Conservation (phyloP, 1,140 invertebrate genomes). For the Trinorchestia longiramus region DNA sequence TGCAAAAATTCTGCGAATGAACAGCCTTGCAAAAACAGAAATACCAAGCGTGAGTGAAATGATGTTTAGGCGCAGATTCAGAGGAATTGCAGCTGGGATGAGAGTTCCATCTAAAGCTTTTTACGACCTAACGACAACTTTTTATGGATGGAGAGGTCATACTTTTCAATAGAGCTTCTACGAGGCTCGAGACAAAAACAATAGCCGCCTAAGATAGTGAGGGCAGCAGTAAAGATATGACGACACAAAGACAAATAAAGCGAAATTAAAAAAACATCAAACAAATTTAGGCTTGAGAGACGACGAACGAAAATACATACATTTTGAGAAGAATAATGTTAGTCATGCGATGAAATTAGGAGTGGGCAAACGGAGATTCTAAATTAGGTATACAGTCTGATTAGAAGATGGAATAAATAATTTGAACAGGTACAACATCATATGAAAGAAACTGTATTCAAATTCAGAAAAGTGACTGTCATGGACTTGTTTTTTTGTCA, state of each 20-base stretch:
- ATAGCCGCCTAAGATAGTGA: neutral
- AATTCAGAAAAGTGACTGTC: neutral
- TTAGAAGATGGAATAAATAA: neutral
- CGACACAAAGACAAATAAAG: neutral
- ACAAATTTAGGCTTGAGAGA: neutral
- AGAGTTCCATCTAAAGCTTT: constrained; percentile 40
- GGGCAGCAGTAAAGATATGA: neutral
- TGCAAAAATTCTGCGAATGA: neutral
- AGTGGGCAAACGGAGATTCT: neutral
- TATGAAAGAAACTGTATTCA: neutral
- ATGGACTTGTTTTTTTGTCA: too few species aligned
- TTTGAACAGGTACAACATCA: neutral
- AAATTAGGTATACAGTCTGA: neutral
- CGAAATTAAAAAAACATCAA: neutral
- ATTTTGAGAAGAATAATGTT: neutral
- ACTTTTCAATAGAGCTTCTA: constrained; percentile 43
- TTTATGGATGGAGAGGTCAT: constrained; percentile 53
- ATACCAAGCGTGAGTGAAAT: neutral
- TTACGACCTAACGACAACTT: constrained; percentile 49
- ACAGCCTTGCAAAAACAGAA: neutral
- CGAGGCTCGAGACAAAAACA: constrained; percentile 11
- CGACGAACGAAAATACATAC: neutral
- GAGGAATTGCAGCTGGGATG: neutral
- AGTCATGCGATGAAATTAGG: neutral
- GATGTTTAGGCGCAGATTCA: constrained; percentile 21